Evolutionary conservation across 2,888 invertebrate genomes (phyloP).

Genomic region (Tryphoninae sp.): DNA sequence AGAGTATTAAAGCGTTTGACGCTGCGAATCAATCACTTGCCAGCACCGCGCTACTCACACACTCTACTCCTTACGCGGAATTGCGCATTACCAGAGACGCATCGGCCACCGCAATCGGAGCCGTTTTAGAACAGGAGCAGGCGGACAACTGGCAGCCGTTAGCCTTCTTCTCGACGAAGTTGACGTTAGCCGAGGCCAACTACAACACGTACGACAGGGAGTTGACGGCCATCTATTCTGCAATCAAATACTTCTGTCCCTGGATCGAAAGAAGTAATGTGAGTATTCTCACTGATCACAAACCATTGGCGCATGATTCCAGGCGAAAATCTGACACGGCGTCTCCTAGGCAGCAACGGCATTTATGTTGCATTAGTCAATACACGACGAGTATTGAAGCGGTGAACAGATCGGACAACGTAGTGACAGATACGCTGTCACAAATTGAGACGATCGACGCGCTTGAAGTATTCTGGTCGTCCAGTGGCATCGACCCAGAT

Average conservation of each 20-base stretch:
- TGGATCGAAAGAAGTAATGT: slow-evolving; percentile 13
- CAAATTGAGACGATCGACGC: neutral
- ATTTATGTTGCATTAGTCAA: neutral
- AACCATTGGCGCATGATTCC: too few species aligned
- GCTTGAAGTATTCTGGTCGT: slow-evolving; percentile 30
- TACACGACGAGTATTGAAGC: neutral
- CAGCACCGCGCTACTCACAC: slow-evolving; percentile 51
- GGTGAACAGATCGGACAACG: neutral
- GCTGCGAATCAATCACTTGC: slow-evolving; percentile 50
- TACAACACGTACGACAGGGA: slow-evolving; percentile 68
- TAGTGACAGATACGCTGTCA: neutral
- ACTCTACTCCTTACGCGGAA: slow-evolving; percentile 45
- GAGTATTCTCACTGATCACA: too few species aligned
- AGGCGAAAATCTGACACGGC: neutral
- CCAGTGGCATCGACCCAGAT: slow-evolving; percentile 20
- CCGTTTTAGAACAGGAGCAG: slow-evolving; percentile 40
- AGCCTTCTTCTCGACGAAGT: slow-evolving; percentile 20
- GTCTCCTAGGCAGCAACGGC: neutral
- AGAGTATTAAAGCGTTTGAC: slow-evolving; percentile 59
- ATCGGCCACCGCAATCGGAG: slow-evolving; percentile 42
- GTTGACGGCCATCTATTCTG: slow-evolving; percentile 52
- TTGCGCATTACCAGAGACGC: slow-evolving; percentile 54
- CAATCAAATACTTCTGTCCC: slow-evolving; percentile 47
- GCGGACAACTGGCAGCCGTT: slow-evolving; percentile 31
- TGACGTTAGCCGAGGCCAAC: slow-evolving; percentile 56